Base-by-base conservation (phyloP, 2,797 vertebrate genomes). In the Avahi laniger region DNA sequence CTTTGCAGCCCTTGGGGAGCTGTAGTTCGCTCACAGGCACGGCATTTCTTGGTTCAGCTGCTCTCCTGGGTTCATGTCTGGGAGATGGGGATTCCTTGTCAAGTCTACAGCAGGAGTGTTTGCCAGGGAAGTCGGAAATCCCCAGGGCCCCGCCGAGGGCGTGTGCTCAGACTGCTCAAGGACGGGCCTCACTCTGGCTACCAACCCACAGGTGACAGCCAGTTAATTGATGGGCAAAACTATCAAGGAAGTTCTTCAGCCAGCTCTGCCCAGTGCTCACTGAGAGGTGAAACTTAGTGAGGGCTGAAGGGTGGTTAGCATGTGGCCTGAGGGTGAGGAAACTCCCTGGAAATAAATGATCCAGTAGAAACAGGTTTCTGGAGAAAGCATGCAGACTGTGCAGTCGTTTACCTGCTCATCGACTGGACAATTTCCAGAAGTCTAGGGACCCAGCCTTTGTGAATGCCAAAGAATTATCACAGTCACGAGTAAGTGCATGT, bases 91-190 rank as follows among this genome's bases (percentile, higher is more conserved):
- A 12, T 20, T 38, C 10, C 33, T 86, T 13, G 24, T 86, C 41
- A 5, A 65, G 33, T 38, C 2, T 46, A 10, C 0, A 22, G 1
- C 7, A 28, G 1, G 13, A 57, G 15, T 20, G 33, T 18, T 85
- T 85, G 13, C 22, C 5, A 22, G 48, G 6, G 57, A 15, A 52
- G 24, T n/a, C 30, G 18, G 30, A 24, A 3, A 15, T 24, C 30
- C n/a, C 15, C 35, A 28, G 5, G 41, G 0, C 4, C 43, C 6
- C 17, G 38, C 13, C 12, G 26, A 33, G 33, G 12, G 8, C 7
- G 12, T 28, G 4, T 17, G 2, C n/a, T 76, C 5, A 15, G 35
- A 28, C 7, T 3, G 7, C 28, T 43, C 52, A 43, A 18, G 63
- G 13, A 13, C 24, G 24, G 35, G 4, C 9, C 17, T 54, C 1